Conservation (phyloP, 2,113 vertebrate genomes). For the Propithecus coquereli region DNA sequence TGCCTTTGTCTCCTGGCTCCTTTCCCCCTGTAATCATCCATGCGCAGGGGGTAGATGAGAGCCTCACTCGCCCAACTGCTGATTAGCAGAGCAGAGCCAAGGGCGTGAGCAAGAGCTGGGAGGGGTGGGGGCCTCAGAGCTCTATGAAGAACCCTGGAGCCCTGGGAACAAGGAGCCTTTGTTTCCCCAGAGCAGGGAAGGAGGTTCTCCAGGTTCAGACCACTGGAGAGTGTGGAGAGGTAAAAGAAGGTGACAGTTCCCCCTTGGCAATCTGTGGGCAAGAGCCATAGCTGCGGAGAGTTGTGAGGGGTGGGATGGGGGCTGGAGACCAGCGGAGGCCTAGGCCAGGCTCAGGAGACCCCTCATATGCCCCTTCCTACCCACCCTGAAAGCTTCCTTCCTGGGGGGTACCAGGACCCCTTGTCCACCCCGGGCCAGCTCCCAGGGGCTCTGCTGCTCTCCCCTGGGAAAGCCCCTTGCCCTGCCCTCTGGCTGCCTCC, state of each 20-base stretch:
- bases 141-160: background rate
- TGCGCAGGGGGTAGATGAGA: background rate
- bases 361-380: too few relatives aligned
- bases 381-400: background rate
- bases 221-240: background rate
- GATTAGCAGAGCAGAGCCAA: background rate
- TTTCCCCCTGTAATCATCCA: background rate
- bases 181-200: background rate
- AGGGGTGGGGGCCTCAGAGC: background rate
- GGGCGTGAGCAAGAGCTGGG: background rate
- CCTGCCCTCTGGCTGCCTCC: constrained; percentile 14
- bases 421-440: background rate
- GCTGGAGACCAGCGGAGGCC: background rate
- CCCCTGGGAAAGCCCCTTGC: background rate
- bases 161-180: background rate
- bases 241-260: background rate
- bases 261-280: background rate
- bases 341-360: background rate
- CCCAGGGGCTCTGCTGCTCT: background rate
- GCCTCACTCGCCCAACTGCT: background rate
- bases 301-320: background rate
- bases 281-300: background rate
- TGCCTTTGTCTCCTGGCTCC: background rate
- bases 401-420: background rate
- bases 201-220: background rate